Conservation (phyloP, 1,140 invertebrate species). For the Drosophila jambulina region DNA sequence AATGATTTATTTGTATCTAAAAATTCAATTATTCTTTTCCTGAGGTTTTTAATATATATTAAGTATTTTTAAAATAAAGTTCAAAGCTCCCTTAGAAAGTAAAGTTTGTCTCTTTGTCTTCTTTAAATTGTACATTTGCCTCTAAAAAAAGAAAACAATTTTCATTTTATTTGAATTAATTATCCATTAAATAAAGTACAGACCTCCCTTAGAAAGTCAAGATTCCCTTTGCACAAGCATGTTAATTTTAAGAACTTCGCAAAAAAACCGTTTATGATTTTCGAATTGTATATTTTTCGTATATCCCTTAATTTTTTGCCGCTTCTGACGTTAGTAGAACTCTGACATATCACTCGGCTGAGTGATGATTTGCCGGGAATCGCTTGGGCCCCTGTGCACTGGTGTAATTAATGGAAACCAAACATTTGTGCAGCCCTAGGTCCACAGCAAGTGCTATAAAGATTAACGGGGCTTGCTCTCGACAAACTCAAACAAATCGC, state of each 20-base stretch:
- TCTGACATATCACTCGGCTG: conserved; percentile 25
- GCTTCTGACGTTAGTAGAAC: conserved; percentile 30
- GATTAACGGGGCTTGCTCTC: conserved; percentile 40
- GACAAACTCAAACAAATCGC: conserved; percentile 41
- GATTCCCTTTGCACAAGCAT: neutral
- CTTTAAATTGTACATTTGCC: no score
- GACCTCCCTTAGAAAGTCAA: neutral
- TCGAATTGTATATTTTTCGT: conserved; percentile 24
- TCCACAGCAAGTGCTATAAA: conserved; percentile 33
- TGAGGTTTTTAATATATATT: neutral
- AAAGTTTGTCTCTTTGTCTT: no score
- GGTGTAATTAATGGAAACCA: conserved; percentile 18
- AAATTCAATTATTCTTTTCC: neutral
- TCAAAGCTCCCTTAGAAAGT: neutral
- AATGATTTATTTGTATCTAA: neutral
- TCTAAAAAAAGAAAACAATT: no score
- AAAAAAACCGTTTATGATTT: conserved; percentile 5
- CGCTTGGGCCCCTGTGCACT: conserved; percentile 15
- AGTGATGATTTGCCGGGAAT: conserved; percentile 22
- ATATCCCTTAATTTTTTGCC: conserved; percentile 30
- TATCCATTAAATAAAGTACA: no score
- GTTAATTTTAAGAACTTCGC: neutral
- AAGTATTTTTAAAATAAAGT: neutral
- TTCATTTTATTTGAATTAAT: neutral
- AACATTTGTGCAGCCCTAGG: conserved; percentile 28